Percentiles rank a stretch among this genome's conserved stretches.
phyloP scores from a whole-genome alignment of 1,140 invertebrate genomes.

The honey bee (Apis mellifera) region DNA sequence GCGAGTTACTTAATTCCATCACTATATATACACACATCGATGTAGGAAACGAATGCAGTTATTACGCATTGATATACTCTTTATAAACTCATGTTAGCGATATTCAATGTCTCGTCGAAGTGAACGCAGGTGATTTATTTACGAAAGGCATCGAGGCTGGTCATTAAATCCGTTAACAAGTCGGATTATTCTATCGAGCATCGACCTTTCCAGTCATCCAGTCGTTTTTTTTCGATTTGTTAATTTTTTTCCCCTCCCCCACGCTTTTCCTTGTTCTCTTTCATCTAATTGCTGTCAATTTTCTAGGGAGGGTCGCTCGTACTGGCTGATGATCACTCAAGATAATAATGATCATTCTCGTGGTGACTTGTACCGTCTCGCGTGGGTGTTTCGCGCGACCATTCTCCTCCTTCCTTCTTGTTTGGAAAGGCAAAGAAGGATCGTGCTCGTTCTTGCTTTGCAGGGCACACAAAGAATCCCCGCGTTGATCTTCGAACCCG shows the following conservation, averaged over 20 bases:
- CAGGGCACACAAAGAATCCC: slow-evolving; percentile 15
- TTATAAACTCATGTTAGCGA: neutral
- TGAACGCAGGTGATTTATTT: slow-evolving; percentile 11
- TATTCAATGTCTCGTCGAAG: neutral
- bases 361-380: slow-evolving; percentile 6
- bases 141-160: neutral
- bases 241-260: neutral
- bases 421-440: slow-evolving; percentile 26
- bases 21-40: neutral
- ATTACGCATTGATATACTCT: neutral
- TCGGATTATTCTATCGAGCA: slow-evolving; percentile 12
- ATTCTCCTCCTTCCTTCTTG: slow-evolving; percentile 45
- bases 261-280: slow-evolving; percentile 3
- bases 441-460: slow-evolving; percentile 1
- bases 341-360: slow-evolving; percentile 44
- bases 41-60: neutral
- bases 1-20: no score
- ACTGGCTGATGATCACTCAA: slow-evolving; percentile 30
- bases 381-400: slow-evolving; percentile 52
- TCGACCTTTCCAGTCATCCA: slow-evolving; percentile 18
- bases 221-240: neutral
- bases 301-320: slow-evolving; percentile 41
- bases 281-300: slow-evolving; percentile 56
- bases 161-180: slow-evolving; percentile 34
- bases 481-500: slow-evolving; percentile 15